Evolutionary conservation across 2,113 vertebrate genomes (phyloP).

Genomic region (Eira barbara): DNA sequence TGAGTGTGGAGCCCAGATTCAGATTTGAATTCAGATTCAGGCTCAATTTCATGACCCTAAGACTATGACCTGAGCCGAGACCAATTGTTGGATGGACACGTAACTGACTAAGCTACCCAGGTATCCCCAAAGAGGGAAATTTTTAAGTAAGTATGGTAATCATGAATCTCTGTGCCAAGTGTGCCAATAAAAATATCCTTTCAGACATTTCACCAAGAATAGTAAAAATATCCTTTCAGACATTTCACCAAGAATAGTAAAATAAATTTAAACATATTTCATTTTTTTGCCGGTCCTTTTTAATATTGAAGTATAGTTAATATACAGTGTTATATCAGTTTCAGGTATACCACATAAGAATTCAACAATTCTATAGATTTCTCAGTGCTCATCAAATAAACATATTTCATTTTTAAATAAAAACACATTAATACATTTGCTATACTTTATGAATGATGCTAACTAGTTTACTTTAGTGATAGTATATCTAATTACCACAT

Average conservation of each 20-base stretch:
- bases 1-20: background rate
- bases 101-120: background rate
- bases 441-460: background rate
- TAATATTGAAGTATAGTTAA: background rate
- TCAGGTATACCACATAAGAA: background rate
- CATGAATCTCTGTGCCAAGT: background rate
- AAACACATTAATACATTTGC: background rate
- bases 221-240: background rate
- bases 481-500: background rate
- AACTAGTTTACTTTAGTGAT: background rate
- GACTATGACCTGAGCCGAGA: background rate
- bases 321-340: background rate
- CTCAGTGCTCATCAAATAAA: background rate
- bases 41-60: background rate
- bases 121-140: background rate
- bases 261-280: background rate
- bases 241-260: background rate
- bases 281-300: background rate
- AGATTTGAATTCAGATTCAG: background rate
- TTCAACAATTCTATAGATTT: background rate
- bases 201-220: background rate
- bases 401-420: background rate
- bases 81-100: background rate
- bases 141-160: slow-evolving; percentile 25
- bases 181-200: background rate